Evolutionary conservation across 2,888 invertebrate genomes (phyloP).

Genomic region (Mycogona germanica): DNA sequence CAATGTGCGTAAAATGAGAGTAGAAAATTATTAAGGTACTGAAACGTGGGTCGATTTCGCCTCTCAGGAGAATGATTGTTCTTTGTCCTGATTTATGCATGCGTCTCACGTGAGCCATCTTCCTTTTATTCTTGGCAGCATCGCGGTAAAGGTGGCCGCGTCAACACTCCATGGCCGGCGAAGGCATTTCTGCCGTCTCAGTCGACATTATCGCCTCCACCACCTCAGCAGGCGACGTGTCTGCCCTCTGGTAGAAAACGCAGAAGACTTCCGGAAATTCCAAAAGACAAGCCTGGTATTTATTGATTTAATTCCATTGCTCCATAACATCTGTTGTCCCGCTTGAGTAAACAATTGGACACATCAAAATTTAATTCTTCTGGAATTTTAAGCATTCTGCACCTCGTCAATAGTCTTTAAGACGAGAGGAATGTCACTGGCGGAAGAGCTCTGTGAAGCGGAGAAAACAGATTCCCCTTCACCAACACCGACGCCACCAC

Average conservation of each 20-base stretch:
- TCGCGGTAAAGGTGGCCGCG: not conserved
- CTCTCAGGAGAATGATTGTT: too few species aligned
- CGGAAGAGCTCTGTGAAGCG: slow-evolving; percentile 50
- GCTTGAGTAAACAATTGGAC: not conserved
- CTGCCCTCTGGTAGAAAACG: slow-evolving; percentile 10
- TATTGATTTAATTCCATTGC: too few species aligned
- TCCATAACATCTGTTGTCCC: too few species aligned
- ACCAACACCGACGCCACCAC: too few species aligned
- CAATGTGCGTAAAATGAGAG: not conserved
- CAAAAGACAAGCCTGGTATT: slow-evolving; percentile 11
- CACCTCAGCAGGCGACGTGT: not conserved
- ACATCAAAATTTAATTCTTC: not conserved
- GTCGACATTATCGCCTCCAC: not conserved
- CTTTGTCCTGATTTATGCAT: too few species aligned
- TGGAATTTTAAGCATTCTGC: slow-evolving; percentile 3
- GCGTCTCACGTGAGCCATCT: not conserved
- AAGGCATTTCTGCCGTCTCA: not conserved
- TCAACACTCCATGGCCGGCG: not conserved
- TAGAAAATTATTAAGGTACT: not conserved
- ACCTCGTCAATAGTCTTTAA: slow-evolving; percentile 17
- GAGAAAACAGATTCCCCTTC: slow-evolving; percentile 21
- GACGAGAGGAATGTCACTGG: slow-evolving; percentile 42
- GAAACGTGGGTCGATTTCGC: not conserved
- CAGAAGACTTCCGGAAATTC: slow-evolving; percentile 14
- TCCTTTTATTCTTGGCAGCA: not conserved